Evolutionary conservation across 2,888 invertebrate genomes (phyloP).

Genomic region (Anthophora plumipes): DNA sequence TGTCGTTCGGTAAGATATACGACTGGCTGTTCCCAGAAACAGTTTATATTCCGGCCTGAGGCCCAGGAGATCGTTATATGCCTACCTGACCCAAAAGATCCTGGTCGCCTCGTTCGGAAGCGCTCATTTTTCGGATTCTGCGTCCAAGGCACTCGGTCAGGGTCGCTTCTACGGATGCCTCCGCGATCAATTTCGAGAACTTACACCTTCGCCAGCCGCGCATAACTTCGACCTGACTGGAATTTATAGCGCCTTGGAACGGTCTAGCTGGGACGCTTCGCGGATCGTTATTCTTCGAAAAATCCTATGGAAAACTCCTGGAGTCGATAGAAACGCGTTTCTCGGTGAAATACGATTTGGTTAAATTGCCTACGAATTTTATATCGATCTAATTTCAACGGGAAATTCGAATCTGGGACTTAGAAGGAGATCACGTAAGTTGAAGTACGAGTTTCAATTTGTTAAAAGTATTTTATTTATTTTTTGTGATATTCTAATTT

Average conservation of each 20-base stretch:
- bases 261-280: slow-evolving; percentile 15
- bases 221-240: slow-evolving; percentile 33
- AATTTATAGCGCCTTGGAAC: slow-evolving; percentile 46
- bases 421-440: too few species aligned
- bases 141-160: slow-evolving; percentile 75
- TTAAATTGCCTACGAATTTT: neutral
- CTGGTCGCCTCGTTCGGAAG: slow-evolving; percentile 66
- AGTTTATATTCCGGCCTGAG: slow-evolving; percentile 81
- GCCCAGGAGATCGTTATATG: slow-evolving; percentile 74
- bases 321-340: neutral
- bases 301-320: slow-evolving; percentile 21
- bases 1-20: slow-evolving; percentile 83
- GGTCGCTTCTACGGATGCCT: slow-evolving; percentile 46
- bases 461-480: too few species aligned
- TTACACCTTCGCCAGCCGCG: slow-evolving; percentile 45
- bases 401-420: too few species aligned
- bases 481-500: too few species aligned
- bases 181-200: slow-evolving; percentile 60
- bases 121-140: slow-evolving; percentile 76
- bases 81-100: slow-evolving; percentile 73
- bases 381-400: neutral
- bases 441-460: too few species aligned
- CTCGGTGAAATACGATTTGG: too few species aligned
- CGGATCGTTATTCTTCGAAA: slow-evolving; percentile 34
- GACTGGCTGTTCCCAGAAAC: slow-evolving; percentile 83